Conservation (phyloP, 2,888 invertebrate genomes). For the Eupeodes luniger region DNA sequence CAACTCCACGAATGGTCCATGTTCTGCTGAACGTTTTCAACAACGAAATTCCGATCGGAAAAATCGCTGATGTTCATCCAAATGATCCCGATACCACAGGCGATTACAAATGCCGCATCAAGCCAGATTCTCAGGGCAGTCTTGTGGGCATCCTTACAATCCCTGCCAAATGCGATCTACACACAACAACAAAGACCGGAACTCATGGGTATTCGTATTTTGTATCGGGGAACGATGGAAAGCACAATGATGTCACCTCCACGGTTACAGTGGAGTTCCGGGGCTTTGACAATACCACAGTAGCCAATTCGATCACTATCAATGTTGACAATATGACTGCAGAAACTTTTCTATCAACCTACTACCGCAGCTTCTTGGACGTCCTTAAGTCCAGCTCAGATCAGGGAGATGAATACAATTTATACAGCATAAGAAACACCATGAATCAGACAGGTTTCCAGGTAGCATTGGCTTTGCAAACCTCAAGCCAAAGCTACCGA, state of each 20-base stretch:
- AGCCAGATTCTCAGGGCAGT: slow-evolving; percentile 86
- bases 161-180: slow-evolving; percentile 91
- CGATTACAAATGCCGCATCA: slow-evolving; percentile 93
- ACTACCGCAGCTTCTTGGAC: slow-evolving; percentile 90
- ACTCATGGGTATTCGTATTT: slow-evolving; percentile 91
- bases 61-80: slow-evolving; percentile 95
- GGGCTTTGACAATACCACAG: slow-evolving; percentile 91
- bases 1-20: slow-evolving; percentile 92
- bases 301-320: slow-evolving; percentile 92
- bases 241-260: slow-evolving; percentile 93
- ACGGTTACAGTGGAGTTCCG: slow-evolving; percentile 93
- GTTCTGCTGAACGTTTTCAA: slow-evolving; percentile 92
- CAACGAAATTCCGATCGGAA: slow-evolving; percentile 90
- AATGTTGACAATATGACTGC: slow-evolving; percentile 90
- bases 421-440: slow-evolving; percentile 90
- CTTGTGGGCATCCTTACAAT: slow-evolving; percentile 88
- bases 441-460: slow-evolving; percentile 86
- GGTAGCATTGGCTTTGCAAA: slow-evolving; percentile 88
- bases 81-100: slow-evolving; percentile 96
- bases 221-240: slow-evolving; percentile 95
- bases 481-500: slow-evolving; percentile 86
- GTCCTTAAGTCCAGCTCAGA: slow-evolving; percentile 88
- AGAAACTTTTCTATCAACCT: slow-evolving; percentile 89
- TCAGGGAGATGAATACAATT: slow-evolving; percentile 87
- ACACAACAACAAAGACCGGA: slow-evolving; percentile 88